Evolutionary conservation across 2,888 invertebrate genomes (phyloP).

Genomic region (Acronicta leporina): DNA sequence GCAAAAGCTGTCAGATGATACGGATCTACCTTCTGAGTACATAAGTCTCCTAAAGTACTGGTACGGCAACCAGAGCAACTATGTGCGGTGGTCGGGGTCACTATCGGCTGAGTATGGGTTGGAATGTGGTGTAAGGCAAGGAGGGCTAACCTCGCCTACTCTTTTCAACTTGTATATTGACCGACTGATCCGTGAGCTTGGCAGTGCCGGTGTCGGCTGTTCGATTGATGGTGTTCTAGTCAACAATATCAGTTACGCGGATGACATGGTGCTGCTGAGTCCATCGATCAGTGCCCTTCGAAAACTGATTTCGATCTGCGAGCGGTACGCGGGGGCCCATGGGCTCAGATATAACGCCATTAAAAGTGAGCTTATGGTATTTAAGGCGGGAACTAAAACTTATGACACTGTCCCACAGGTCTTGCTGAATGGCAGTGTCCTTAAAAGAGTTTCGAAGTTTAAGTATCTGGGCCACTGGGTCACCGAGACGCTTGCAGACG

Average conservation of each 20-base stretch:
- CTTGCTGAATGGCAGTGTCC: neutral
- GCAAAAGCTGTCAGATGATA: neutral
- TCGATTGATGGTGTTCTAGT: neutral
- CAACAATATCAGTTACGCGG: neutral
- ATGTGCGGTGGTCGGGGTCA: neutral
- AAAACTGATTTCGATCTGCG: neutral
- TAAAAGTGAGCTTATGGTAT: neutral
- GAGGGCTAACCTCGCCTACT: neutral
- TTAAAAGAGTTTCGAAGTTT: conserved; percentile 1
- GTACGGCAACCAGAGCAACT: neutral
- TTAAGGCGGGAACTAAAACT: conserved; percentile 1
- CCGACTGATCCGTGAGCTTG: conserved; percentile 1
- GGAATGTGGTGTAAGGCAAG: neutral
- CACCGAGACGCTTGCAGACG: neutral
- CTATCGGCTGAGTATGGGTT: neutral
- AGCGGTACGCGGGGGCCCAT: neutral
- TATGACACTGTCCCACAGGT: neutral
- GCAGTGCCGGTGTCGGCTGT: neutral
- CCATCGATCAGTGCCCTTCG: neutral
- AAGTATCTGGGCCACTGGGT: conserved; percentile 9
- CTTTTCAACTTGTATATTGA: conserved; percentile 1
- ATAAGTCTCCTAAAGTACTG: neutral
- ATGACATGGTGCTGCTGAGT: no score
- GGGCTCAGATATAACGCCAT: neutral
- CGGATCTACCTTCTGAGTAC: neutral